Base-by-base conservation (phyloP, 2,888 invertebrate species). In the Epicampocera succincta region DNA sequence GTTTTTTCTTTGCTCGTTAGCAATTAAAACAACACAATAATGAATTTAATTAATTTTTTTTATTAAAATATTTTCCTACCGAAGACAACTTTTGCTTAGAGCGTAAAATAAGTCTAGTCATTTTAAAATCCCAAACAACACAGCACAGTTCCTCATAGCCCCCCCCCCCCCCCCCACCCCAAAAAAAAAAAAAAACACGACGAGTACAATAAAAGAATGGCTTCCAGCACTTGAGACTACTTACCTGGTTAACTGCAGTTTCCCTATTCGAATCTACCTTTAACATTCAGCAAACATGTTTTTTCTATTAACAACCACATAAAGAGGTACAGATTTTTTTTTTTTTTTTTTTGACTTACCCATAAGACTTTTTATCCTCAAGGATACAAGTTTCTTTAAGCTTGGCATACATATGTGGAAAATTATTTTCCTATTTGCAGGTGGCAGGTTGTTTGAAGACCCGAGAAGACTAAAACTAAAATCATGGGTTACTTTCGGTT, bases 21-120 rank as follows among this genome's bases (percentile, higher is more conserved):
- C 25, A 71, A 33, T 33, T 33, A 33, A 60, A 58, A 58, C 19
- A 60, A 48, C 15, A 46, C n/a, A n/a, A 40, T 11, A 21, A 48
- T 12, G 58, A 42, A 3, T 58, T 3, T n/a, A 38, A 40, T 58
- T 33, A 9, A 25, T 25, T 21, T 29, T 29, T 29, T 54, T 15
- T 54, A 17, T 33, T 54, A 54, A 54, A 54, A 11, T 25, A 25
- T 25, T 25, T 25, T 25, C 2, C 5, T 25, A 25, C 40, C n/a
- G n/a, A 40, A 19, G 40, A 21, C 13, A 19, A 13, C 0, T 4
- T 21, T 58, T 58, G 2, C 5, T 25, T 25, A 25, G 5, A 25
- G 25, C 25, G 2, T 25, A 5, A 25, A 25, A 25, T 25, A 25
- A n/a, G n/a, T n/a, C n/a, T n/a, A n/a, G n/a, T n/a, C n/a, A n/a